These are phyloP conservation scores for Rhagoletis zephyria DNA, from an alignment of 1,140 invertebrate genomes.

Conservation along the genomic window DNA sequence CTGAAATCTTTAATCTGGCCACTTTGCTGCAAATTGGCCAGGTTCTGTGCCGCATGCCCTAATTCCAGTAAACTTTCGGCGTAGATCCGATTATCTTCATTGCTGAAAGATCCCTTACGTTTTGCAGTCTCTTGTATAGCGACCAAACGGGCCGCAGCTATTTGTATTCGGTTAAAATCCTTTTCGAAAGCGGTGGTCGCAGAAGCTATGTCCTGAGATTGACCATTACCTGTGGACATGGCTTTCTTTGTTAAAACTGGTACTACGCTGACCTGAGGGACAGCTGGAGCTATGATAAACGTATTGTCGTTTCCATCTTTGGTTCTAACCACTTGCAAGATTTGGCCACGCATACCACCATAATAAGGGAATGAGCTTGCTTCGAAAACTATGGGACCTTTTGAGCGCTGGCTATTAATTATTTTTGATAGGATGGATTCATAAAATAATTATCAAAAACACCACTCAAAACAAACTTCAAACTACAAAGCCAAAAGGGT, in stretches of 20 bases:
- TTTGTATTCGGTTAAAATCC: slow-evolving; percentile 73
- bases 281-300: slow-evolving; percentile 65
- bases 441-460: slow-evolving; percentile 13
- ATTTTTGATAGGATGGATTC: neutral
- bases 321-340: slow-evolving; percentile 77
- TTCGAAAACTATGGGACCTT: neutral
- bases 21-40: slow-evolving; percentile 72
- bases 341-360: slow-evolving; percentile 79
- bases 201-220: neutral
- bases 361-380: slow-evolving; percentile 74
- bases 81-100: slow-evolving; percentile 73
- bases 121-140: slow-evolving; percentile 75
- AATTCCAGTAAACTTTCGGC: slow-evolving; percentile 73
- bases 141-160: slow-evolving; percentile 74
- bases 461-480: neutral
- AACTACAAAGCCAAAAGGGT: slow-evolving; percentile 29
- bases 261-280: neutral
- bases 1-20: slow-evolving; percentile 71
- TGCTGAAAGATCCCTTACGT: slow-evolving; percentile 72
- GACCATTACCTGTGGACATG: neutral
- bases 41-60: slow-evolving; percentile 73
- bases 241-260: slow-evolving; percentile 40
- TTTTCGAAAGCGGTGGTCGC: slow-evolving; percentile 53
- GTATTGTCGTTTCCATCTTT: slow-evolving; percentile 75
- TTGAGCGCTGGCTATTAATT: slow-evolving; percentile 51